Conservation (phyloP, 2,888 invertebrate genomes). For the Cordilura impudica region DNA sequence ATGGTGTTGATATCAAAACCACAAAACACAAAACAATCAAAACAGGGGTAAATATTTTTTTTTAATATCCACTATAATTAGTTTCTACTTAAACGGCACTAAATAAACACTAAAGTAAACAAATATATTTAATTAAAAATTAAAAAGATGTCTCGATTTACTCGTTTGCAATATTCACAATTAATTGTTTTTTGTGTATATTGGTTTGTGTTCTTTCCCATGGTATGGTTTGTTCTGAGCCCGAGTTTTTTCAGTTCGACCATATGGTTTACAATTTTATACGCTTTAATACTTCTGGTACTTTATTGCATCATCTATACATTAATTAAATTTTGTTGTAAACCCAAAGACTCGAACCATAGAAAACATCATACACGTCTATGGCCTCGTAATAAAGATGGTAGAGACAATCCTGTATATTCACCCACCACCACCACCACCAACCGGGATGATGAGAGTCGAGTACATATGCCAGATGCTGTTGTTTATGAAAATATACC, state of each 20-base stretch:
- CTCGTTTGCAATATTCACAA: constrained; percentile 50
- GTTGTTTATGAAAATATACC: constrained; percentile 39
- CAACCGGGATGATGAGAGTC: not conserved
- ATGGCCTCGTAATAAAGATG: not conserved
- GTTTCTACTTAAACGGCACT: too few species aligned
- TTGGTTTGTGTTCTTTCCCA: constrained; percentile 67
- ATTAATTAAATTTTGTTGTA: constrained; percentile 61
- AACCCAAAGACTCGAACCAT: not conserved
- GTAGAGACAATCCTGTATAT: constrained; percentile 29
- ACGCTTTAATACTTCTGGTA: constrained; percentile 60
- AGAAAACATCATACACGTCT: not conserved
- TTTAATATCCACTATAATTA: too few species aligned
- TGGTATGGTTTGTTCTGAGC: constrained; percentile 66
- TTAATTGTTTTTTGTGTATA: constrained; percentile 63
- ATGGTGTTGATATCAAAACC: too few species aligned
- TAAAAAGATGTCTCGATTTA: constrained; percentile 54
- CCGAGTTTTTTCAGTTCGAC: constrained; percentile 59
- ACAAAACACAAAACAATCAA: too few species aligned
- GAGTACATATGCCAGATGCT: constrained; percentile 20
- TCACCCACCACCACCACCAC: constrained; percentile 47
- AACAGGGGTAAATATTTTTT: too few species aligned
- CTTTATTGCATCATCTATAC: constrained; percentile 63
- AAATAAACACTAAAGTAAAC: too few species aligned
- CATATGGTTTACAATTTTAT: constrained; percentile 55
- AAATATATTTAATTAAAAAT: too few species aligned